Conservation (phyloP, 2,113 vertebrate genomes). For the Myotis brandtii region DNA sequence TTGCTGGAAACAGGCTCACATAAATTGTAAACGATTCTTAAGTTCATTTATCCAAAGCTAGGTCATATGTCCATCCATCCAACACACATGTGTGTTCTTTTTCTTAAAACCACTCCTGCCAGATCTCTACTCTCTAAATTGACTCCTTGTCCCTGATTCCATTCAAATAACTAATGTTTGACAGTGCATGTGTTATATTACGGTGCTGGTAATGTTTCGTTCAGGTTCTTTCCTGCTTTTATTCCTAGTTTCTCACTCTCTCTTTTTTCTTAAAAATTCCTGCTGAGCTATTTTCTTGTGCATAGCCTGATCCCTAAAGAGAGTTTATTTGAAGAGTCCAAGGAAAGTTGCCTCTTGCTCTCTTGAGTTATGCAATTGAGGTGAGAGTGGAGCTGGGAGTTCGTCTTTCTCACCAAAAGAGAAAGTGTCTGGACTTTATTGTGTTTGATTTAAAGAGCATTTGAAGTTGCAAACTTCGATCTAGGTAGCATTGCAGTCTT, state of each 20-base stretch:
- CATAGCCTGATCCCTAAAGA: conserved; percentile 66
- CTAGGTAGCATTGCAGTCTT: conserved; percentile 27
- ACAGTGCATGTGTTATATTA: conserved; percentile 41
- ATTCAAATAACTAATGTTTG: conserved; percentile 58
- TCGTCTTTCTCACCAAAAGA: conserved; percentile 49
- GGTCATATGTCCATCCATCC: conserved; percentile 44
- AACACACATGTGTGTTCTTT: conserved; percentile 56
- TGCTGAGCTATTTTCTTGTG: conserved; percentile 78
- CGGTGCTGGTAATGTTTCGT: conserved; percentile 47
- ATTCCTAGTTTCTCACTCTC: conserved; percentile 56
- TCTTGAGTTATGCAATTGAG: conserved; percentile 63
- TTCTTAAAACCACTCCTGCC: conserved; percentile 39
- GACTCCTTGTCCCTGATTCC: conserved; percentile 53
- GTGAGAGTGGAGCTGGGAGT: conserved; percentile 41
- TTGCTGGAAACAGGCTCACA: conserved; percentile 61
- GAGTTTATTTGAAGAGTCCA: conserved; percentile 77
- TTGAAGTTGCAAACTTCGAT: conserved; percentile 68
- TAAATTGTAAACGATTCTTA: conserved; percentile 72
- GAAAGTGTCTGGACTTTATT: conserved; percentile 58
- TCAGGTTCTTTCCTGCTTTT: conserved; percentile 70
- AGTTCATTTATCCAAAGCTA: conserved; percentile 53
- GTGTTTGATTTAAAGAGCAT: conserved; percentile 75
- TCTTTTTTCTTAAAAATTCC: conserved; percentile 58
- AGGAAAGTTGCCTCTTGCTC: conserved; percentile 73
- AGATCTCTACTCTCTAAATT: conserved; percentile 49